phyloP scores from a whole-genome alignment of 92 coral and sea anemone genomes.

The Zoanthus sansibaricus region DNA sequence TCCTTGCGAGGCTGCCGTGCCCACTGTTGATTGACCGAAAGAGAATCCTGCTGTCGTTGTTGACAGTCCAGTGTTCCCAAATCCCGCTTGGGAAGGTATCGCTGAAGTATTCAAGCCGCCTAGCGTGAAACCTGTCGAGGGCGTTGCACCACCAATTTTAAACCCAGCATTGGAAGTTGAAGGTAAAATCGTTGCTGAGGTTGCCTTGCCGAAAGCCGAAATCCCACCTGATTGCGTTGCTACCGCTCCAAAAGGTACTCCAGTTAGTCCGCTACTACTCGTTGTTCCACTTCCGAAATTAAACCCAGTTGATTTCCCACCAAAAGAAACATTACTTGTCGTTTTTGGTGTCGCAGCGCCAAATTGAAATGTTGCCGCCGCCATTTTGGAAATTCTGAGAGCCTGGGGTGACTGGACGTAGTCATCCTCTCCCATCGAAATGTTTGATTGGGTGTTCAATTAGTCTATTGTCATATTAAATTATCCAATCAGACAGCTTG shows the following conservation, averaged over 20 bases:
- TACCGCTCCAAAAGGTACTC: slow-evolving; percentile 34
- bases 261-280: slow-evolving; percentile 9
- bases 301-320: slow-evolving; percentile 40
- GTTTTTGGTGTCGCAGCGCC: slow-evolving; percentile 48
- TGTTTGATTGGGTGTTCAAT: slow-evolving; percentile 11
- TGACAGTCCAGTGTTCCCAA: slow-evolving; percentile 1
- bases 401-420: background rate
- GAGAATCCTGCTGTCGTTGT: background rate
- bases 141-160: slow-evolving; percentile 26
- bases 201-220: slow-evolving; percentile 35
- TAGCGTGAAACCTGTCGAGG: slow-evolving; percentile 15
- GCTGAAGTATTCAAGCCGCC: slow-evolving; percentile 34
- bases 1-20: slow-evolving; percentile 9
- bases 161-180: slow-evolving; percentile 28
- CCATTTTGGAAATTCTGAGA: slow-evolving; percentile 17
- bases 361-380: slow-evolving; percentile 48
- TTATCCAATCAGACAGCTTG: slow-evolving; percentile 33
- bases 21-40: slow-evolving; percentile 20
- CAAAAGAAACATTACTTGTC: slow-evolving; percentile 10
- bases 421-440: background rate
- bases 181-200: slow-evolving; percentile 7
- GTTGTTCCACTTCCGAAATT: slow-evolving; percentile 19
- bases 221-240: slow-evolving; percentile 42
- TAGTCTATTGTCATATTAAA: background rate
- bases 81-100: slow-evolving; percentile 18